A percentile compares a stretch with the other conserved stretches of the same genome.
These are phyloP conservation scores for Cryptophagus acutangulus DNA, from an alignment of 2,888 invertebrate genomes.

Conservation along the genomic window DNA sequence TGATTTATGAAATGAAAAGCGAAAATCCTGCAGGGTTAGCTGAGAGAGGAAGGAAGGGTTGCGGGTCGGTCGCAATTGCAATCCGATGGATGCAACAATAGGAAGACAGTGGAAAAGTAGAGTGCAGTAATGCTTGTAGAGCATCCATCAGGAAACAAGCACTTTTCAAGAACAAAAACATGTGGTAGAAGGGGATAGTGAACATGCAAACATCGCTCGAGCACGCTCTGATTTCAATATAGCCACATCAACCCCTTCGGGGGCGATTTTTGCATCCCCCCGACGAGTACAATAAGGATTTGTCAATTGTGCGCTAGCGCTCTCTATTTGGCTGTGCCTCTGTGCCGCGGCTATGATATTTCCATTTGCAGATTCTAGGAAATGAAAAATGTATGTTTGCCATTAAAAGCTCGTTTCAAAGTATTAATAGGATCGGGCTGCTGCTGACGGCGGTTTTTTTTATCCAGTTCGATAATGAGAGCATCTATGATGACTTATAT, in stretches of 20 bases:
- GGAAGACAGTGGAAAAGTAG: neutral
- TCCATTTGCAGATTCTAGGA: conserved; percentile 36
- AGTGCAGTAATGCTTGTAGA: conserved; percentile 8
- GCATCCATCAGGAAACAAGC: conserved; percentile 26
- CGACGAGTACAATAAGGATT: conserved; percentile 43
- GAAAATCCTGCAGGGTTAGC: too few relatives aligned
- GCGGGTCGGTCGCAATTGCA: too few relatives aligned
- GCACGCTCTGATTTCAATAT: conserved; percentile 42
- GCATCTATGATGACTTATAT: conserved; percentile 7
- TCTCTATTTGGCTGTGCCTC: conserved; percentile 34
- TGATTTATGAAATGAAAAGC: too few relatives aligned
- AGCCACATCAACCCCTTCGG: conserved; percentile 41
- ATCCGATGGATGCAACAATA: too few relatives aligned
- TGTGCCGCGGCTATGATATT: conserved; percentile 14
- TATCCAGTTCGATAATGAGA: conserved; percentile 16
- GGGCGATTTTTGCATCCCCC: conserved; percentile 42
- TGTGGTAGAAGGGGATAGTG: conserved; percentile 14
- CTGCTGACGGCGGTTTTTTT: conserved; percentile 21
- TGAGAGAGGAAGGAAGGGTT: too few relatives aligned
- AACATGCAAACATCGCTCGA: conserved; percentile 35
- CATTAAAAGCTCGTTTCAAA: conserved; percentile 42
- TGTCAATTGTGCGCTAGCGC: conserved; percentile 44
- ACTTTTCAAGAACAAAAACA: conserved; percentile 27
- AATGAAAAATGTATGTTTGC: conserved; percentile 43
- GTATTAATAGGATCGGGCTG: conserved; percentile 33